Percentiles rank a stretch among this genome's conserved stretches.
phyloP scores from a whole-genome alignment of 2,888 invertebrate genomes.

The Drosophila meridiana region DNA sequence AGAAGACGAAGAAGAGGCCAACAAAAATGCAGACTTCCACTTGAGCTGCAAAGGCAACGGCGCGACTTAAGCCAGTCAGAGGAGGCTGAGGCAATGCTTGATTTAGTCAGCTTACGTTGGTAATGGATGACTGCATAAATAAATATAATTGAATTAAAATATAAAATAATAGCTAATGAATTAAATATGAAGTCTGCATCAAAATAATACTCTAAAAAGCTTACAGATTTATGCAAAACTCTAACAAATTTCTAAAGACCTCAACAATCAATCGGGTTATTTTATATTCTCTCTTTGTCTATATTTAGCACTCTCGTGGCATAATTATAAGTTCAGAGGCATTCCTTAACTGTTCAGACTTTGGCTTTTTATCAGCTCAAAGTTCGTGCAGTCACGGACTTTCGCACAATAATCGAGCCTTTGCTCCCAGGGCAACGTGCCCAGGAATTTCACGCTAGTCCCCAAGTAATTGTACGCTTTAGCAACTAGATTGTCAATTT shows the following conservation, averaged over 20 bases:
- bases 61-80: neutral
- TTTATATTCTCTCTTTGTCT: neutral
- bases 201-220: neutral
- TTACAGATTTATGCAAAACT: neutral
- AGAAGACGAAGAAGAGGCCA: conserved; percentile 9
- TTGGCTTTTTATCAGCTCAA: neutral
- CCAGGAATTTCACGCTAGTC: conserved; percentile 59
- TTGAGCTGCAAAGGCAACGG: conserved; percentile 22
- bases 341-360: neutral
- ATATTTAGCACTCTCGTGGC: neutral
- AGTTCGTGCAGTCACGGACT: conserved; percentile 16
- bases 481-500: conserved; percentile 68
- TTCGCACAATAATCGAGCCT: conserved; percentile 2
- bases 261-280: neutral
- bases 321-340: conserved; percentile 35
- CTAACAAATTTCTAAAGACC: neutral
- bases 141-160: conserved; percentile 53
- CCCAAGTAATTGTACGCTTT: conserved; percentile 74
- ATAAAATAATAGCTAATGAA: neutral
- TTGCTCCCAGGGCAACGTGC: conserved; percentile 20
- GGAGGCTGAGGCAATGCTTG: conserved; percentile 31
- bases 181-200: neutral
- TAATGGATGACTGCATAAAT: conserved; percentile 38
- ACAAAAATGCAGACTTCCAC: conserved; percentile 28
- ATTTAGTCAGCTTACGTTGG: conserved; percentile 44